phyloP scores from a whole-genome alignment of 2,113 vertebrate species.

The Poecilia latipinna region DNA sequence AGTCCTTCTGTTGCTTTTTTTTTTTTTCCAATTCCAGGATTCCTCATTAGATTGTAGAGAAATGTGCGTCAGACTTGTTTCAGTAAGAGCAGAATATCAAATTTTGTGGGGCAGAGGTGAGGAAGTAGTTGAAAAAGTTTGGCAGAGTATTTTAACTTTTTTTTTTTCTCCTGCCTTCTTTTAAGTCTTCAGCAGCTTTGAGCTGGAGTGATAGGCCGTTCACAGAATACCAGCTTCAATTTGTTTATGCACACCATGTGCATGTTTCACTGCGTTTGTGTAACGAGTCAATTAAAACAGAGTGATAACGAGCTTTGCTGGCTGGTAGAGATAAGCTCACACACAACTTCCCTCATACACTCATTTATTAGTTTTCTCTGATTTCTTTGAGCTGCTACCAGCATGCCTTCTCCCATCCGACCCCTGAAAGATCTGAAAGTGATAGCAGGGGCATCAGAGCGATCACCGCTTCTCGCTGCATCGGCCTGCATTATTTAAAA shows the following conservation, averaged over 20 bases:
- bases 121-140: slow-evolving; percentile 12
- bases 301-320: slow-evolving; percentile 49
- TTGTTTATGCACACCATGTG: slow-evolving; percentile 35
- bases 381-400: slow-evolving; percentile 33
- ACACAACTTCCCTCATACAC: slow-evolving; percentile 27
- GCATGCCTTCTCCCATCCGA: slow-evolving; percentile 16
- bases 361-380: slow-evolving; percentile 35
- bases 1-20: background rate
- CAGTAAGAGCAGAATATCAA: background rate
- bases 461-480: slow-evolving; percentile 10
- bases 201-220: slow-evolving; percentile 19
- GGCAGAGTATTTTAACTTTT: background rate
- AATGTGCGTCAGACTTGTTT: slow-evolving; percentile 10
- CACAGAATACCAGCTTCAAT: slow-evolving; percentile 24
- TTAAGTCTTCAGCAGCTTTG: slow-evolving; percentile 35
- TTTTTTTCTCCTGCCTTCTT: slow-evolving; percentile 9
- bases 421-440: slow-evolving; percentile 22
- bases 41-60: slow-evolving; percentile 2
- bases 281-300: slow-evolving; percentile 53
- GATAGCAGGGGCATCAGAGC: slow-evolving; percentile 32
- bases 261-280: slow-evolving; percentile 37
- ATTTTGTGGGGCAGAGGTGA: background rate
- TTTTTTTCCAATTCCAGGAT: background rate
- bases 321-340: slow-evolving; percentile 43
- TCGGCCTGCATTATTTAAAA: slow-evolving; percentile 37